Evolutionary conservation across 2,113 vertebrate genomes (phyloP), one percentile per base, ranked within the genome.

Genomic region (Serinus canaria): DNA sequence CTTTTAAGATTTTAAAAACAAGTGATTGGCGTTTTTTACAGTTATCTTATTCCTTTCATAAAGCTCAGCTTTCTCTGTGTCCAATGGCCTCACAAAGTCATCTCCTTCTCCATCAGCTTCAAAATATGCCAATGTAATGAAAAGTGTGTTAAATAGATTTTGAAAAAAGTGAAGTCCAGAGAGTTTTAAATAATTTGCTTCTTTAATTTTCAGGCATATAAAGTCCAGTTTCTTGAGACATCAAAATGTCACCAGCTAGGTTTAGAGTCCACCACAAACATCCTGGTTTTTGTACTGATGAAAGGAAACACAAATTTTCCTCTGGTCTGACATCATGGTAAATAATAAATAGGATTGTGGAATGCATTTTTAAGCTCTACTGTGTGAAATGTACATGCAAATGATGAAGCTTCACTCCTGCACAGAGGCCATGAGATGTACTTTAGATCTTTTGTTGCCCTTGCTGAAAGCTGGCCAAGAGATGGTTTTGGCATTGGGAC

Each of bases 321-420:
- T 78, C 21, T 27, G 53, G 7, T 37, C 41, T 81, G 69, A 39
- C 19, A 9, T 11, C 5, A 11, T 41, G 18, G 6, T 88, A 44
- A 86, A 69, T 67, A 43, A 8, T 24, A 37, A 62, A 35, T 7
- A 60, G 23, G 10, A 55, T 15, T 2, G 1, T 74, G 59, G 20
- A 18, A 16, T 63, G 39, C 28, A 30, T 81, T 91, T 76, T 91
- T 33, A 53, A 47, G 10, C n/a, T 75, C 44, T 73, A 1, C 10
- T 31, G 13, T 31, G 41, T 62, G 11, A 83, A 77, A 69, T 15
- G 11, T 19, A 31, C 33, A 5, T 43, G 19, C 16, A 12, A 58
- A 74, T 0, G 0, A n/a, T 5, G 13, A 41, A 80, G 27, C 9
- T 66, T 52, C 9, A 3, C 13, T 55, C 55, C 19, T 53, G 8